Percentiles rank a stretch among this genome's conserved stretches.
Conservation (phyloP, 2,113 vertebrate genomes). For the Actenoides hombroni region DNA sequence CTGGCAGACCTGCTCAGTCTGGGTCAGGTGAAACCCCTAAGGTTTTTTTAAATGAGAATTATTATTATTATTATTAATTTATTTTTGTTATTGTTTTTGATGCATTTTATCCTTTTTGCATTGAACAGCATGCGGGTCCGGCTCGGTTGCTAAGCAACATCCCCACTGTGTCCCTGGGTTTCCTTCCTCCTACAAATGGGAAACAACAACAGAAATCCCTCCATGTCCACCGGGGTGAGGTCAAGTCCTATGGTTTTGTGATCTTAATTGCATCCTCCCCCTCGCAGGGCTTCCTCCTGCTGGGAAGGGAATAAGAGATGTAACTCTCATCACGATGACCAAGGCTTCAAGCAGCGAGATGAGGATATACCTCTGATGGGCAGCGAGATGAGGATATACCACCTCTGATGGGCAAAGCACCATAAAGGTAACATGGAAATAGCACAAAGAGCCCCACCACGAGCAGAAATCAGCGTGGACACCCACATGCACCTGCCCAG, state of each 20-base stretch:
- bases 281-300: background rate
- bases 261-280: background rate
- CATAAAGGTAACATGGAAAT: background rate
- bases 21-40: background rate
- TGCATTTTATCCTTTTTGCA: background rate
- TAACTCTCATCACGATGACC: background rate
- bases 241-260: background rate
- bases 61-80: background rate
- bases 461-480: background rate
- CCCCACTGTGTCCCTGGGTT: slow-evolving; percentile 1
- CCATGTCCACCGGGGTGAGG: background rate
- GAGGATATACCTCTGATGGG: background rate
- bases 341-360: background rate
- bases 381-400: background rate
- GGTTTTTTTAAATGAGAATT: background rate
- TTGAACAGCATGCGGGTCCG: background rate
- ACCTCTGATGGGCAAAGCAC: background rate
- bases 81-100: background rate
- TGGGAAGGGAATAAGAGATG: background rate
- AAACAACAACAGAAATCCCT: background rate
- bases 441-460: background rate
- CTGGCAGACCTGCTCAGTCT: background rate
- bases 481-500: background rate
- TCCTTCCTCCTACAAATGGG: slow-evolving; percentile 35
- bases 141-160: slow-evolving; percentile 61